Evolutionary conservation across 2,888 invertebrate genomes (phyloP), one percentile per base, ranked within the genome.

Genomic region (Campoplex nolae): DNA sequence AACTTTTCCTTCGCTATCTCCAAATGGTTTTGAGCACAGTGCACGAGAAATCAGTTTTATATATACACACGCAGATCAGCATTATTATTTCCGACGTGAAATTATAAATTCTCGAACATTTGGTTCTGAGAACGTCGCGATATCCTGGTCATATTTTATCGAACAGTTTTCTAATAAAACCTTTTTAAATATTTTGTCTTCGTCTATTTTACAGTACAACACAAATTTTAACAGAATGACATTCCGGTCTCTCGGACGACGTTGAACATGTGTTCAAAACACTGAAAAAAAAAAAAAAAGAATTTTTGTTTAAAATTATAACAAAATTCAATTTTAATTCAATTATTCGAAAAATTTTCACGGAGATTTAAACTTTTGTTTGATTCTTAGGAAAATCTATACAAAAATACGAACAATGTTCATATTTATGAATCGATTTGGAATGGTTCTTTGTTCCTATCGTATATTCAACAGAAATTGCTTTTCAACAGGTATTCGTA

Each of bases 21-120:
- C 4, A 71, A 83, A 73, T 56, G 73, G 16, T 23, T 78, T 73
- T 78, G 78, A 35, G 67, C 45, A 6, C 9, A 28, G 28, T 62
- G 48, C 38, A 51, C 42, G 77, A 28, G 23, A n/a, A 73, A 65
- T 83, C 51, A 16, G 56, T 32, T 54, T 23, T 13, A 54, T 45
- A 35, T 23, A 45, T 71, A 38, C 6, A 18, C 42, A 54, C 28
- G 68, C 58, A 62, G 32, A 56, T 74, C 74, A 79, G 45, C 23
- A 45, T 74, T 84, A 74, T 56, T 56, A 42, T 74, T 18, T 18
- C 18, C 9, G 23, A 18, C 35, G n/a, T 58, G 13, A 32, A n/a
- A 75, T 13, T 32, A 65, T 32, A 11, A 32, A 32, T 32, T 32
- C 38, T 18, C 42, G n/a, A 77, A 71, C 42, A 71, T 71, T 42